Conservation (phyloP, 2,113 vertebrate genomes). For the Archilochus colubris region DNA sequence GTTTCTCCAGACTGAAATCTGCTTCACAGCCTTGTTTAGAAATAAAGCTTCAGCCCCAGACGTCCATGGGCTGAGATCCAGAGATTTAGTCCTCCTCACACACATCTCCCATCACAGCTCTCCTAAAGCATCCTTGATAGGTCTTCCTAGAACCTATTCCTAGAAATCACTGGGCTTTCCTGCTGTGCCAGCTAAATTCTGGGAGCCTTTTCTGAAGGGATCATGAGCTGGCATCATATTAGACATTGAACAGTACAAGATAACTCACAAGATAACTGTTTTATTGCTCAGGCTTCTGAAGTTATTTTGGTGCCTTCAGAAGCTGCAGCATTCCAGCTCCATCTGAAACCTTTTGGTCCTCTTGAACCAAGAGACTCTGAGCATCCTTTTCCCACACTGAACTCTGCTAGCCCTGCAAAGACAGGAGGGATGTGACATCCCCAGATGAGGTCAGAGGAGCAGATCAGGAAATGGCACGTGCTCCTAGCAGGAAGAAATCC, state of each 20-base stretch:
- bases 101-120: not conserved
- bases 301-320: not conserved
- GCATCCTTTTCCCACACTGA: not conserved
- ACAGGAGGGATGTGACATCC: not conserved
- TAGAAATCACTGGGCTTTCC: not conserved
- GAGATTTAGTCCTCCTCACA: not conserved
- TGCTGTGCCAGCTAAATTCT: fast-evolving
- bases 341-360: not conserved
- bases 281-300: not conserved
- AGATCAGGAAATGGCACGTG: not conserved
- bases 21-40: not conserved
- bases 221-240: not conserved
- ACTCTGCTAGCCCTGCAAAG: not conserved
- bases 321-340: fast-evolving
- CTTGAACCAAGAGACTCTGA: not conserved
- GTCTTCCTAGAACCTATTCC: not conserved
- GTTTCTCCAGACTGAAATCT: not conserved
- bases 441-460: not conserved
- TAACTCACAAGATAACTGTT: not conserved
- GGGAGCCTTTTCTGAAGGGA: not conserved
- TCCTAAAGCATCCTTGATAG: not conserved
- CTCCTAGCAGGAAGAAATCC: not conserved
- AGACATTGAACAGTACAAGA: fast-evolving
- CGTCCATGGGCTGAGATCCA: not conserved
- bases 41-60: not conserved